phyloP scores from a whole-genome alignment of 2,797 vertebrate species.

The Taenioides sp. region DNA sequence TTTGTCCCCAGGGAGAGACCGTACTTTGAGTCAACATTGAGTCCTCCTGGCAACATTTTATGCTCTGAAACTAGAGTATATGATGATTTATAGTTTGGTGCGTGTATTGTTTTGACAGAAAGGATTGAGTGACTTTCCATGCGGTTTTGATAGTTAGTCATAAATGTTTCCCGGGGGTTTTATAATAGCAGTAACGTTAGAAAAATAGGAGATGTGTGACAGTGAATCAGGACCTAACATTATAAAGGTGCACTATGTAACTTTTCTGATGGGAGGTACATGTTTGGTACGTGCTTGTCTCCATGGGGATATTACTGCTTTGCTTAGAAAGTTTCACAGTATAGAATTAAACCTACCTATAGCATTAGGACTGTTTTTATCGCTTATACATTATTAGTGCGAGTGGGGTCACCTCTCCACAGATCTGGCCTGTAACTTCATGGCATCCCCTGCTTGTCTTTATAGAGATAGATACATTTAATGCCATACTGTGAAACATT shows the following conservation, averaged over 20 bases:
- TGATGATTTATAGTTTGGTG: conserved; percentile 16
- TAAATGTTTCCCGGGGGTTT: neutral
- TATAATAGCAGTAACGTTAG: neutral
- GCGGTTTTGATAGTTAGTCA: conserved; percentile 13
- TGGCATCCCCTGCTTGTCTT: neutral
- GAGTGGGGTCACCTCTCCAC: neutral
- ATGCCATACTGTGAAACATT: neutral
- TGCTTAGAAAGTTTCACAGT: neutral
- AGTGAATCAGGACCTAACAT: neutral
- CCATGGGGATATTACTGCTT: neutral
- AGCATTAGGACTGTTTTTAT: too few relatives aligned
- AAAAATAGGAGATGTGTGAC: neutral
- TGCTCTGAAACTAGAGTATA: conserved; percentile 14
- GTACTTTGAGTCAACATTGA: conserved; percentile 40
- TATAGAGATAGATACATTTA: neutral
- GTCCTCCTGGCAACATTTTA: conserved; percentile 7
- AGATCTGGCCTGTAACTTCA: neutral
- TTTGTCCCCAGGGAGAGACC: conserved; percentile 23
- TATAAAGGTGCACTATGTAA: neutral
- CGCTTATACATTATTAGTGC: too few relatives aligned
- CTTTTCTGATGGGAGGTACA: neutral
- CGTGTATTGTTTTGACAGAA: conserved; percentile 15
- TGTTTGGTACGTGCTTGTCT: too few relatives aligned
- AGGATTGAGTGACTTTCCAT: conserved; percentile 11
- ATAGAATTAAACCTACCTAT: neutral